These are phyloP conservation scores for Cerastis leucographa DNA, from an alignment of 2,888 invertebrate species.

Conservation along the genomic window DNA sequence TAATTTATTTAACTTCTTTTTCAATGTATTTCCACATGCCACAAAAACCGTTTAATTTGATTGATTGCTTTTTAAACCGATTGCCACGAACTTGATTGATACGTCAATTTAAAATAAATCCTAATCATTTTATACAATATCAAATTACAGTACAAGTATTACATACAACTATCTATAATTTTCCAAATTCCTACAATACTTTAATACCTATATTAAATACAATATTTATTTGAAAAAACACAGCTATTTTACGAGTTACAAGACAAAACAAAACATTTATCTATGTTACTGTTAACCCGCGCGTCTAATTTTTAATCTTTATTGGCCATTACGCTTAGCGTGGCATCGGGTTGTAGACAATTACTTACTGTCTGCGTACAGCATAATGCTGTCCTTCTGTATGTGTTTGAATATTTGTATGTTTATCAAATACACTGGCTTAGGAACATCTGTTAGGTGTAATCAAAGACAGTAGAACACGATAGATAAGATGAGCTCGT, in stretches of 20 bases:
- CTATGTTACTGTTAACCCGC: constrained; percentile 32
- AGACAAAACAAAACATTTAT: constrained; percentile 46
- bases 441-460: background rate
- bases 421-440: background rate
- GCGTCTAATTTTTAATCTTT: constrained; percentile 72
- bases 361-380: constrained; percentile 67
- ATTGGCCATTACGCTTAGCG: constrained; percentile 72
- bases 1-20: background rate
- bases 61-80: constrained; percentile 13
- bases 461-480: background rate
- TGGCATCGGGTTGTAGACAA: constrained; percentile 56
- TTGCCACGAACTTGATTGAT: constrained; percentile 7
- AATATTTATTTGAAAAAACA: constrained; percentile 10
- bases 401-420: constrained; percentile 37
- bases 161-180: background rate
- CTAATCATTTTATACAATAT: constrained; percentile 5
- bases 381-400: constrained; percentile 67
- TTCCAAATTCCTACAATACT: constrained; percentile 28
- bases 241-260: constrained; percentile 21
- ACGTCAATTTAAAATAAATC: background rate
- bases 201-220: background rate
- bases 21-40: background rate
- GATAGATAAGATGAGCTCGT: background rate
- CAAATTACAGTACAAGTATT: constrained; percentile 1
- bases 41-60: background rate